A percentile compares a stretch with the other conserved stretches of the same genome.
Evolutionary conservation across 2,888 invertebrate species (phyloP).

Genomic region (Chrysolina haemoptera): DNA sequence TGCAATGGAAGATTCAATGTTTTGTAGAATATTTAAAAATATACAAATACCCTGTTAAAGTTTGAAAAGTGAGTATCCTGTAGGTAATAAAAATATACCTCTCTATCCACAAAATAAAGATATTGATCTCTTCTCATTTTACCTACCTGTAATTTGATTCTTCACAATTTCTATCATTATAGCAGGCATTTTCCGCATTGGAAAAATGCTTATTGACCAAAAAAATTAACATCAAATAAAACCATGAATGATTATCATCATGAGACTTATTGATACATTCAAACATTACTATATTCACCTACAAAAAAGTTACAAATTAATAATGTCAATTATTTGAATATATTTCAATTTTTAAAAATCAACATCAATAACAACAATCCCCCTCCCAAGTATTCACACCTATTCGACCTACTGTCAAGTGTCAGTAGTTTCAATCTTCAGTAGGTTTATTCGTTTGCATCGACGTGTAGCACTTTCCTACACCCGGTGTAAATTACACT

Average conservation of each 20-base stretch:
- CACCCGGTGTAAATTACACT: no score
- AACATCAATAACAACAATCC: no score
- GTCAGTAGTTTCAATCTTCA: no score
- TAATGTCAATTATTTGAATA: no score
- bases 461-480: no score
- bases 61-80: no score
- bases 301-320: not conserved
- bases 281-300: not conserved
- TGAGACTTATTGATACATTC: not conserved
- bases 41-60: no score
- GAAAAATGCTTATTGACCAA: not conserved
- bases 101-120: not conserved
- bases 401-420: no score
- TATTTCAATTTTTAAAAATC: no score
- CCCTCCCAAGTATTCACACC: no score
- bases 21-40: no score
- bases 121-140: not conserved
- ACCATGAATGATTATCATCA: not conserved
- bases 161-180: constrained; percentile 29
- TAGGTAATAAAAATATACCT: not conserved
- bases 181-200: constrained; percentile 29
- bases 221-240: not conserved
- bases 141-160: constrained; percentile 23
- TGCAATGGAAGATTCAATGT: constrained; percentile 59
- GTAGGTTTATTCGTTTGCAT: no score